Conservation (phyloP, 2,797 vertebrate species). For the Ceryle rudis region DNA sequence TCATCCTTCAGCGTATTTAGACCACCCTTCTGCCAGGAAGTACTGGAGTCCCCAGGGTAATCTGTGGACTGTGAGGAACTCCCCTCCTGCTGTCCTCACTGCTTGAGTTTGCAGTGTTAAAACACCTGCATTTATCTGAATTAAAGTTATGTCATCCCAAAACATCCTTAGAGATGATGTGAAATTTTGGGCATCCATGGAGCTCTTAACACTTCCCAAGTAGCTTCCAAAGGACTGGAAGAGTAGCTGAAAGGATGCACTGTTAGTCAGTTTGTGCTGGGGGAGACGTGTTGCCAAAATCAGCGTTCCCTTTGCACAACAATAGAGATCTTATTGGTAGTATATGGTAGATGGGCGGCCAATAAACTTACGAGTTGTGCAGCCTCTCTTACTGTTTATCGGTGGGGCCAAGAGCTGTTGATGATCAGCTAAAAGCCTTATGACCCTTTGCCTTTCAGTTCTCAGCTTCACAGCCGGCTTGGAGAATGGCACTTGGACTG, state of each 20-base stretch:
- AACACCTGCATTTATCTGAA: not conserved
- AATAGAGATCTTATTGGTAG: not conserved
- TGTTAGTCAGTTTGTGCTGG: not conserved
- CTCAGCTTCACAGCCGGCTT: not conserved
- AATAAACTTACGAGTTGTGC: fast-evolving
- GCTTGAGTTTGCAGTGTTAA: not conserved
- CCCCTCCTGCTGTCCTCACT: not conserved
- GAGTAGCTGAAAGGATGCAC: not conserved
- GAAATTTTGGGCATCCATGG: not conserved
- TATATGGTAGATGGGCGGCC: not conserved
- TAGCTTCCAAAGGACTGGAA: not conserved
- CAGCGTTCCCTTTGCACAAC: not conserved
- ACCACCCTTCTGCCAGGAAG: not conserved
- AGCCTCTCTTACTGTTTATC: not conserved
- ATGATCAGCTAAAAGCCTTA: not conserved
- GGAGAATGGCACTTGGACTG: not conserved
- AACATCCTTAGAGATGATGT: no score
- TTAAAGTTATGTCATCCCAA: no score
- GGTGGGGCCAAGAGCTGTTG: not conserved
- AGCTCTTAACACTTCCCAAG: not conserved
- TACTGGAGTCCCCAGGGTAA: not conserved
- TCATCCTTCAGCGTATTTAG: no score
- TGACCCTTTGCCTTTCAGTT: not conserved
- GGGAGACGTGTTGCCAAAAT: not conserved
- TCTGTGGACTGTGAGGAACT: not conserved